A percentile compares a stretch with the other conserved stretches of the same genome.
Conservation (phyloP, 2,113 vertebrate genomes). For the Myotis brandtii region DNA sequence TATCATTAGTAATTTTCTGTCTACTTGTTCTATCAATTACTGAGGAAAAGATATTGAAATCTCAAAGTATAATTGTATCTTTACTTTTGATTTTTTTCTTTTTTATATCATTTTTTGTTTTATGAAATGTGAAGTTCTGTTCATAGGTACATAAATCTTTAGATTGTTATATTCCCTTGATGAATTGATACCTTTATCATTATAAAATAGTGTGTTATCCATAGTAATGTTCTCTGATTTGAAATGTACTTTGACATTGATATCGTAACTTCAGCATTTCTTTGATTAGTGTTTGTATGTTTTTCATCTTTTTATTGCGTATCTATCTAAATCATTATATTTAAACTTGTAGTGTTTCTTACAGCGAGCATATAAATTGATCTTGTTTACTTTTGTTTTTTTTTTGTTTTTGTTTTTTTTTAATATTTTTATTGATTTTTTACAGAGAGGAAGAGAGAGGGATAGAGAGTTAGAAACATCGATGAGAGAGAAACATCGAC, state of each 20-base stretch:
- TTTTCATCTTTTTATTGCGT: not conserved
- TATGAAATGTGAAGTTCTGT: constrained; percentile 13
- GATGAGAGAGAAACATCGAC: too few relatives aligned
- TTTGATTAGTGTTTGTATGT: not conserved
- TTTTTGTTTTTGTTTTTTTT: too few relatives aligned
- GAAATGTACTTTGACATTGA: constrained; percentile 36
- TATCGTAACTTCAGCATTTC: not conserved
- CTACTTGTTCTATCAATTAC: not conserved
- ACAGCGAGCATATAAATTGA: not conserved
- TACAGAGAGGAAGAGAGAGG: too few relatives aligned
- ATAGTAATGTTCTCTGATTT: not conserved
- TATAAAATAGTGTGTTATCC: not conserved
- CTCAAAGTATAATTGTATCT: constrained; percentile 21
- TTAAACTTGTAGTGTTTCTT: not conserved
- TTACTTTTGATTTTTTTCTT: constrained; percentile 2
- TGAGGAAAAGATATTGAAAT: not conserved
- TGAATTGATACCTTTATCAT: not conserved
- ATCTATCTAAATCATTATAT: not conserved
- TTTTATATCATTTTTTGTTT: not conserved
- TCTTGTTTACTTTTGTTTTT: not conserved
- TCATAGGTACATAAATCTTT: not conserved
- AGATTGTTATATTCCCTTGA: not conserved
- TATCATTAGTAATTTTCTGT: not conserved
- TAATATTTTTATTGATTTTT: too few relatives aligned
- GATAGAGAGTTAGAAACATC: too few relatives aligned